Evolutionary conservation across 2,797 vertebrate genomes (phyloP).

Genomic region (Micrastur ruficollis): DNA sequence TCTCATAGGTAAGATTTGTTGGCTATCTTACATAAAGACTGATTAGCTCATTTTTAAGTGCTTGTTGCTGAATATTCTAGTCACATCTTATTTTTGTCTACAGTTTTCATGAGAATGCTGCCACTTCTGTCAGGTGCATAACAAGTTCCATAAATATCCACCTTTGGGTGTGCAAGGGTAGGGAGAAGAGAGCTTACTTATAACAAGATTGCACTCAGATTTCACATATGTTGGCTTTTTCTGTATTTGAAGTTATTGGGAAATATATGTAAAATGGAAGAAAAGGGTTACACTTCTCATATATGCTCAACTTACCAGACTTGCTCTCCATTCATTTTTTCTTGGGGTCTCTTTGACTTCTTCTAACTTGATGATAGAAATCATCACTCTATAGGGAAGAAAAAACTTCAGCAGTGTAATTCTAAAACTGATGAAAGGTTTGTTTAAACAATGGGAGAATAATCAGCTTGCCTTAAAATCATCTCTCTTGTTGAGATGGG

Average conservation of each 20-base stretch:
- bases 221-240: neutral
- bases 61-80: neutral
- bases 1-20: neutral
- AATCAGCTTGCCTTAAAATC: slow-evolving; percentile 38
- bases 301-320: neutral
- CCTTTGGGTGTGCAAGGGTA: neutral
- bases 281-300: neutral
- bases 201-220: neutral
- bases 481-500: neutral
- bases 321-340: neutral
- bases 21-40: neutral
- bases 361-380: neutral
- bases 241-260: neutral
- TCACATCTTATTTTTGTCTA: neutral
- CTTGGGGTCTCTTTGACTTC: neutral
- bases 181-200: neutral
- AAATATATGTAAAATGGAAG: neutral
- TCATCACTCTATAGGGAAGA: neutral
- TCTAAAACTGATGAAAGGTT: slow-evolving; percentile 15
- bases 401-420: neutral
- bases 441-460: slow-evolving; percentile 21
- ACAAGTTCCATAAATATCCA: neutral
- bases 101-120: neutral
- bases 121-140: neutral
- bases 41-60: neutral